Conservation (phyloP, 2,888 invertebrate species). For the Epistrophe grossulariae region DNA sequence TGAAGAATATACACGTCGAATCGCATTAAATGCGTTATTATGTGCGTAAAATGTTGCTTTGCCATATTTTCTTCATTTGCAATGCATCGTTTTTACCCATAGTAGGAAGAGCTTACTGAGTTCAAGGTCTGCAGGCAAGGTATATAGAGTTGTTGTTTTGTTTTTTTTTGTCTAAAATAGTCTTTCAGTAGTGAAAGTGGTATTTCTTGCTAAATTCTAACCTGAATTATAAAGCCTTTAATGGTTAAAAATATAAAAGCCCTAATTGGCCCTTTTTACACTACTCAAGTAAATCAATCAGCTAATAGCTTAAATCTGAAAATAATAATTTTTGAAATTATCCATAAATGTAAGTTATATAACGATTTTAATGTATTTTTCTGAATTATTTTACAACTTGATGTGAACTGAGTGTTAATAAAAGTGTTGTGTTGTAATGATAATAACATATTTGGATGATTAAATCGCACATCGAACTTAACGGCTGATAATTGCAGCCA, state of each 20-base stretch:
- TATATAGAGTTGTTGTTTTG: not conserved
- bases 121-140: constrained; percentile 66
- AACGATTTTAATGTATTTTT: constrained; percentile 27
- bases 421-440: constrained; percentile 21
- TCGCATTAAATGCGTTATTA: constrained; percentile 20
- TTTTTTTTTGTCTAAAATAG: not conserved
- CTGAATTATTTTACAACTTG: not conserved
- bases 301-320: not conserved
- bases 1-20: constrained; percentile 37
- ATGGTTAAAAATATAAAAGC: not conserved
- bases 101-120: constrained; percentile 33
- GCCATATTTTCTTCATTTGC: constrained; percentile 25
- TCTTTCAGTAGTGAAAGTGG: constrained; percentile 37
- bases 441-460: constrained; percentile 60
- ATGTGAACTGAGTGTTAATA: constrained; percentile 31
- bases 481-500: constrained; percentile 37
- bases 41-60: constrained; percentile 26
- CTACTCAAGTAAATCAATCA: constrained; percentile 22
- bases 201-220: constrained; percentile 32
- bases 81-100: constrained; percentile 11
- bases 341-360: constrained; percentile 32
- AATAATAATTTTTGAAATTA: constrained; percentile 15
- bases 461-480: constrained; percentile 67
- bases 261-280: constrained; percentile 30
- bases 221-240: constrained; percentile 32